phyloP scores from a whole-genome alignment of 2,888 invertebrate genomes.

The Eristalinus sepulchralis region DNA sequence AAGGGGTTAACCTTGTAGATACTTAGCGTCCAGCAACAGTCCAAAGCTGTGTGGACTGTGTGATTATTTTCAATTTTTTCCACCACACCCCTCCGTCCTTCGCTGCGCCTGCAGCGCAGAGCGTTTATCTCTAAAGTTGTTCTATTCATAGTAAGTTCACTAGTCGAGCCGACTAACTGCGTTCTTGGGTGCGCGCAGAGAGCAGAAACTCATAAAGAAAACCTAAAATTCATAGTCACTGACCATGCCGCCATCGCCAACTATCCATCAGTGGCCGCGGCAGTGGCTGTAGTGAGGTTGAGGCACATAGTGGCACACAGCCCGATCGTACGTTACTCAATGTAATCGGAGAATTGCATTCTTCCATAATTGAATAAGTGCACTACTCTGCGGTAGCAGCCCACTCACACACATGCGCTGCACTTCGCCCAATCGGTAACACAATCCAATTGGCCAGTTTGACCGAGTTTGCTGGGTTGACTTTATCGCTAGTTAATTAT shows the following conservation, averaged over 20 bases:
- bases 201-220: slow-evolving; percentile 41
- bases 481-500: slow-evolving; percentile 67
- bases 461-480: slow-evolving; percentile 64
- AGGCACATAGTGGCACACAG: background rate
- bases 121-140: slow-evolving; percentile 11
- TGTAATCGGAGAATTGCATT: slow-evolving; percentile 69
- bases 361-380: slow-evolving; percentile 71
- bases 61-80: slow-evolving; percentile 48
- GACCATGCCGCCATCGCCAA: slow-evolving; percentile 22
- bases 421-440: background rate
- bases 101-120: background rate
- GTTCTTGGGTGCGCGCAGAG: slow-evolving; percentile 26
- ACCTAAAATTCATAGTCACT: slow-evolving; percentile 67
- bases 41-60: slow-evolving; percentile 19
- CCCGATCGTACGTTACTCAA: slow-evolving; percentile 51
- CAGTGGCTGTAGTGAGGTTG: background rate
- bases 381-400: slow-evolving; percentile 16
- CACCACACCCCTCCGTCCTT: slow-evolving; percentile 10
- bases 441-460: slow-evolving; percentile 66
- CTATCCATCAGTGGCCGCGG: background rate
- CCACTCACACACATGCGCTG: background rate
- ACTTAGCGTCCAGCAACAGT: slow-evolving; percentile 60
- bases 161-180: slow-evolving; percentile 30
- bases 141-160: background rate
- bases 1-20: slow-evolving; percentile 69